phyloP scores from a whole-genome alignment of 2,113 vertebrate genomes.

The Aythya baeri region DNA sequence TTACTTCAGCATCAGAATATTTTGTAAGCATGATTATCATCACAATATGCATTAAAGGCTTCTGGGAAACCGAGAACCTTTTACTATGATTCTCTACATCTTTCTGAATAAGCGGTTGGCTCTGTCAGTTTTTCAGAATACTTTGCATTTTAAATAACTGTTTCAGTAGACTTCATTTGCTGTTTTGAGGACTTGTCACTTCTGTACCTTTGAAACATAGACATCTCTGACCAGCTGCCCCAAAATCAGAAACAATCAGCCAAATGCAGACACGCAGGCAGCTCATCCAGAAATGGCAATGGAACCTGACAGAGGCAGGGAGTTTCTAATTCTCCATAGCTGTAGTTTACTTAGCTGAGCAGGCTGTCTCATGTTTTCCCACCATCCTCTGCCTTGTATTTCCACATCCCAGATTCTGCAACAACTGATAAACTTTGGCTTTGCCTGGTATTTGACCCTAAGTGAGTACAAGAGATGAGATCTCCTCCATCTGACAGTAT shows the following conservation, averaged over 20 bases:
- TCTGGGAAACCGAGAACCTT: background rate
- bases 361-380: background rate
- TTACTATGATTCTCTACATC: background rate
- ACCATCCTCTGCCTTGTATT: background rate
- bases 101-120: accelerated
- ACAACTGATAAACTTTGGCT: background rate
- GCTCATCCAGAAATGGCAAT: background rate
- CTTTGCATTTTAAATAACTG: background rate
- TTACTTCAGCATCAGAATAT: background rate
- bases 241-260: background rate
- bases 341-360: background rate
- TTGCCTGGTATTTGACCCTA: background rate
- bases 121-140: background rate
- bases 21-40: background rate
- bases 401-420: background rate
- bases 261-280: background rate
- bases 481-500: background rate
- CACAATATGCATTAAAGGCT: background rate
- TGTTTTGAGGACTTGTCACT: background rate
- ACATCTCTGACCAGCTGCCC: background rate
- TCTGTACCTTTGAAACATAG: background rate
- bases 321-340: background rate
- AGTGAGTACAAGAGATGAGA: background rate
- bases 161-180: background rate
- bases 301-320: background rate